phyloP scores from a whole-genome alignment of 2,797 vertebrate species.

The Micropoecilia bifurca region DNA sequence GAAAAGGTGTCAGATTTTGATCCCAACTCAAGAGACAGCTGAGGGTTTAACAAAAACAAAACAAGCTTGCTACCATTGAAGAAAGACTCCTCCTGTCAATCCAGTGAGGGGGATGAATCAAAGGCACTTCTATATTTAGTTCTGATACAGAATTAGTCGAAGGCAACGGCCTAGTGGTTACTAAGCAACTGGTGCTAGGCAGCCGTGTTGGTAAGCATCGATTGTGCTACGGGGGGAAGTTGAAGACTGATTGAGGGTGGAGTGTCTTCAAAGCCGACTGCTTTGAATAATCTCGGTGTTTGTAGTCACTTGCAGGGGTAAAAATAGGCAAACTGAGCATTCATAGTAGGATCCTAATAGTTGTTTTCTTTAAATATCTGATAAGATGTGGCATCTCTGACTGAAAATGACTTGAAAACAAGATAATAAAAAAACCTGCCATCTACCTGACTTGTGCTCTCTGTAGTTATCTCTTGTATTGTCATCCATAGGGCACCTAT shows the following conservation, averaged over 20 bases:
- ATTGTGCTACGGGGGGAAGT: constrained; percentile 69
- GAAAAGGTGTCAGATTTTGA: constrained; percentile 42
- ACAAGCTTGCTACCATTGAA: constrained; percentile 45
- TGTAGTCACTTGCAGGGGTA: constrained; percentile 37
- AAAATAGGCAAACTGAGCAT: constrained; percentile 10
- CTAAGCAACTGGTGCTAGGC: constrained; percentile 83
- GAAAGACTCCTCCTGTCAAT: constrained; percentile 70
- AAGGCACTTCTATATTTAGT: constrained; percentile 82
- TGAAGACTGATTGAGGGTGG: constrained; percentile 59
- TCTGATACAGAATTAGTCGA: constrained; percentile 80
- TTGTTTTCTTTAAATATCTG: constrained; percentile 50
- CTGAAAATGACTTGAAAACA: constrained; percentile 34
- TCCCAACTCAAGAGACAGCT: constrained; percentile 29
- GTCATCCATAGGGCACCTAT: constrained; percentile 53
- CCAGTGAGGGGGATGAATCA: constrained; percentile 75
- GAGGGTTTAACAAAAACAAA: constrained; percentile 40
- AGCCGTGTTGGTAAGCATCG: constrained; percentile 83
- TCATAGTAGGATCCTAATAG: constrained; percentile 35
- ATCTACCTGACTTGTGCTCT: constrained; percentile 34
- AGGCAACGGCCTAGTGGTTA: constrained; percentile 75
- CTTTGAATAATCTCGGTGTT: constrained; percentile 54
- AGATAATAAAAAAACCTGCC: constrained; percentile 20
- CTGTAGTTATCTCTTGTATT: constrained; percentile 41
- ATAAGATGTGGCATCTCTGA: constrained; percentile 37
- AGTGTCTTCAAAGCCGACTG: constrained; percentile 54